These are phyloP conservation scores for Aphidius ervi DNA, from an alignment of 1,140 invertebrate species.

Conservation along the genomic window DNA sequence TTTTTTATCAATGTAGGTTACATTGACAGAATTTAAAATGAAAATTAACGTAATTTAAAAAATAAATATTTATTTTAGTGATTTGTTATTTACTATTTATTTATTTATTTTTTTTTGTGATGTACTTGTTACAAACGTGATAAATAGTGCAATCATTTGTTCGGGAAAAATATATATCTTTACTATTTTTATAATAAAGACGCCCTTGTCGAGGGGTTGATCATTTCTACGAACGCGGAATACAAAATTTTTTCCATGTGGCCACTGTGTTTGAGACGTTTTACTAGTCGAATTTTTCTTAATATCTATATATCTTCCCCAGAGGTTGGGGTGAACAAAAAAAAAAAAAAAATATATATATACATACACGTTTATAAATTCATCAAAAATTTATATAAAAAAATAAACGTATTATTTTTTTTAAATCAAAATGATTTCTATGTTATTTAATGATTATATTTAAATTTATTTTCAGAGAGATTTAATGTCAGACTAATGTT, in stretches of 20 bases:
- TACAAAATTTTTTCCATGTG: slow-evolving; percentile 44
- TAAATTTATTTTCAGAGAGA: slow-evolving; percentile 28
- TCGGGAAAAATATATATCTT: slow-evolving; percentile 18
- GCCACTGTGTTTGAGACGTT: slow-evolving; percentile 35
- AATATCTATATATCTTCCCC: too few species aligned
- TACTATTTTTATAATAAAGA: slow-evolving; percentile 51
- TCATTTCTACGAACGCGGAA: slow-evolving; percentile 45
- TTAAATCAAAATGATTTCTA: too few species aligned
- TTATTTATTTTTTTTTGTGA: slow-evolving; percentile 14
- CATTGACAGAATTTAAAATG: too few species aligned
- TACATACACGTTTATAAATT: background rate
- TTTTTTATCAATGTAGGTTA: background rate
- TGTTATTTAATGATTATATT: background rate
- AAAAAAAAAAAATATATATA: background rate
- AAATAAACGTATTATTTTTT: background rate
- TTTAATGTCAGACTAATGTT: slow-evolving; percentile 51
- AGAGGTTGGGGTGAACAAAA: background rate
- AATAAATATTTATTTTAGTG: too few species aligned
- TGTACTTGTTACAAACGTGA: slow-evolving; percentile 28
- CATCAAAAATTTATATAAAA: background rate
- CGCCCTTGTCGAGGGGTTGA: slow-evolving; percentile 51
- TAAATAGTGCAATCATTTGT: slow-evolving; percentile 39
- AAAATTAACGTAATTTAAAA: too few species aligned
- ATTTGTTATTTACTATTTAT: slow-evolving; percentile 11
- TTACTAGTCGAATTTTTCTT: slow-evolving; percentile 7